Conservation (phyloP, 1,140 invertebrate species). For the Lasioglossum albipes region DNA sequence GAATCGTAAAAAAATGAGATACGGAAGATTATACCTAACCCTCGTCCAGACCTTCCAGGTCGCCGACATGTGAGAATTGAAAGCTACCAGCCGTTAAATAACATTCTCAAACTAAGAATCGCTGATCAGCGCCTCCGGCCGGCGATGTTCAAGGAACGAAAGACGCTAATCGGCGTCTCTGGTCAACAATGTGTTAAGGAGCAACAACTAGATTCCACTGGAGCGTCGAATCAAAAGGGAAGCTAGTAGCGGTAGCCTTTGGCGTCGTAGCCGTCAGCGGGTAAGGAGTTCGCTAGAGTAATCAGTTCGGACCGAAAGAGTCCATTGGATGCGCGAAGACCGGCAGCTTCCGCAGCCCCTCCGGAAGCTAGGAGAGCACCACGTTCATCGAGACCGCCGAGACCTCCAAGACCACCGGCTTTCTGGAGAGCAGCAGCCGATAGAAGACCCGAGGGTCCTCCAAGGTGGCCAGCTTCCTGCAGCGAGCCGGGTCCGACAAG, state of each 20-base stretch:
- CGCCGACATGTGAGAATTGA: no score
- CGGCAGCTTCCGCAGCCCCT: background rate
- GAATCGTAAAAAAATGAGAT: no score
- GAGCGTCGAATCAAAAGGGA: background rate
- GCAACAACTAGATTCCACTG: slow-evolving; percentile 9
- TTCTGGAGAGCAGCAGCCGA: background rate
- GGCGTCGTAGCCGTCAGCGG: slow-evolving; percentile 62
- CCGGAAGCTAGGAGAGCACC: background rate
- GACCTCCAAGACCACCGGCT: background rate
- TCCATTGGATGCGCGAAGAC: background rate
- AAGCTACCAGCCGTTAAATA: no score
- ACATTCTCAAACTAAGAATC: no score
- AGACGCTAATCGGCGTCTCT: no score
- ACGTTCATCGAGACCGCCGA: background rate
- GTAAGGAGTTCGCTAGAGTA: slow-evolving; percentile 34
- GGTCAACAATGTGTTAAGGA: no score
- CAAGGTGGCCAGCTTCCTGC: slow-evolving; percentile 38
- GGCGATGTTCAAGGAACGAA: no score
- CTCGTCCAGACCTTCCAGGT: no score
- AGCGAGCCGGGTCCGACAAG: slow-evolving; percentile 9
- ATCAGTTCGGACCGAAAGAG: slow-evolving; percentile 22
- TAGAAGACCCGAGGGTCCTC: slow-evolving; percentile 17
- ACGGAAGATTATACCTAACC: no score
- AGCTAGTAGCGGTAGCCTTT: slow-evolving; percentile 64
- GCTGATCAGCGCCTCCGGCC: no score